These are phyloP conservation scores for Pachypanchax playfairii DNA, from an alignment of 2,113 vertebrate species.

Conservation along the genomic window DNA sequence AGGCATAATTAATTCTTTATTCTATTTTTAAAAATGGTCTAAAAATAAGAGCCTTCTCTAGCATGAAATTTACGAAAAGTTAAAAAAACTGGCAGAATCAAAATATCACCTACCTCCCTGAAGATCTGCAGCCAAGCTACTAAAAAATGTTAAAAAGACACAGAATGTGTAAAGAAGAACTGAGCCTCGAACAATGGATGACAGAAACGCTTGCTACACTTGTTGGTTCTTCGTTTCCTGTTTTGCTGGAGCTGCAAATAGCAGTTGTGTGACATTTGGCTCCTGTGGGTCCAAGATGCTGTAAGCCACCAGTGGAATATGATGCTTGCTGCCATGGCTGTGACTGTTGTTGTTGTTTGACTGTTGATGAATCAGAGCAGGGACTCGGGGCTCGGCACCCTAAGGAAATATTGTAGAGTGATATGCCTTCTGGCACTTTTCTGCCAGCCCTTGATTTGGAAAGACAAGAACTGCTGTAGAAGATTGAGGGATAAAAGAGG, in stretches of 20 bases:
- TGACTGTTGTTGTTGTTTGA: constrained; percentile 64
- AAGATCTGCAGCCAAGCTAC: constrained; percentile 12
- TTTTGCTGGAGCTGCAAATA: constrained; percentile 50
- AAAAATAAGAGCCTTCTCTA: constrained; percentile 47
- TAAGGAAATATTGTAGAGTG: constrained; percentile 67
- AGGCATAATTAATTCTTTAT: constrained; percentile 50
- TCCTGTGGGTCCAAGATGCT: constrained; percentile 52
- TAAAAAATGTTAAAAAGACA: constrained; percentile 14
- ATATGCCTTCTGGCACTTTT: constrained; percentile 71
- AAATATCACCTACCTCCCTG: constrained; percentile 35
- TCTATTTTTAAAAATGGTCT: constrained; percentile 54
- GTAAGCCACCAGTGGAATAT: constrained; percentile 42
- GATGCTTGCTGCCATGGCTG: constrained; percentile 44
- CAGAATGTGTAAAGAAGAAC: constrained; percentile 34
- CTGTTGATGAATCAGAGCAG: constrained; percentile 54
- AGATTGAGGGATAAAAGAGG: constrained; percentile 67
- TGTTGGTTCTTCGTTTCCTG: constrained; percentile 46
- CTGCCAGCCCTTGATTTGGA: constrained; percentile 69
- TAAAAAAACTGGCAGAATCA: constrained; percentile 41
- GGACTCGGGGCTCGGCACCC: constrained; percentile 60
- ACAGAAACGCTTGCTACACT: constrained; percentile 11
- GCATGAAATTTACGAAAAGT: constrained; percentile 22
- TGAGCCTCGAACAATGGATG: constrained; percentile 7
- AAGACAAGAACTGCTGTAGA: constrained; percentile 70
- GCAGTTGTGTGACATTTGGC: constrained; percentile 63